A percentile compares a stretch with the other conserved stretches of the same genome.
Conservation (phyloP, 2,113 vertebrate species). For the Notothenia coriiceps region DNA sequence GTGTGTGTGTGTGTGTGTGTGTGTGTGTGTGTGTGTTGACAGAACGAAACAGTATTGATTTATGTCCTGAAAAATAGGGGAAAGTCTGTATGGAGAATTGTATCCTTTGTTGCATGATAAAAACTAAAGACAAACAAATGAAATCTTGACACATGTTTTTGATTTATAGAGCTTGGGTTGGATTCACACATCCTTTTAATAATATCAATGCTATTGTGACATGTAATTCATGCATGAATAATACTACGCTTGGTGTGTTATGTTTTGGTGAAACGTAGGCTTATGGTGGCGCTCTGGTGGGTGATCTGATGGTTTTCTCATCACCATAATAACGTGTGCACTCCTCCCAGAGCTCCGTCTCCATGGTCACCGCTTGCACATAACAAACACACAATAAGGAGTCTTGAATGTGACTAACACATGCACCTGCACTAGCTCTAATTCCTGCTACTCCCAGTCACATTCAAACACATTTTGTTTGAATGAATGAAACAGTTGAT, state of each 20-base stretch:
- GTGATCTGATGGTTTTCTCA: conserved; percentile 55
- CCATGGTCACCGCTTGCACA: conserved; percentile 76
- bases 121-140: conserved; percentile 33
- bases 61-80: conserved; percentile 58
- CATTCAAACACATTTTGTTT: conserved; percentile 37
- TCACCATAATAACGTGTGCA: conserved; percentile 62
- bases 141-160: conserved; percentile 14
- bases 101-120: conserved; percentile 19
- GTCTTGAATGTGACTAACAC: conserved; percentile 56
- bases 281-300: conserved; percentile 19
- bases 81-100: conserved; percentile 10
- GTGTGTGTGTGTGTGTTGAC: conserved; percentile 49
- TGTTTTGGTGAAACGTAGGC: conserved; percentile 26
- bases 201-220: not conserved
- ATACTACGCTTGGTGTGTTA: conserved; percentile 20
- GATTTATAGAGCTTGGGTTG: conserved; percentile 31
- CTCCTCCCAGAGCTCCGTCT: conserved; percentile 70
- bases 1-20: conserved; percentile 31
- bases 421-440: conserved; percentile 59
- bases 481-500: conserved; percentile 68
- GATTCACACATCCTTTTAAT: conserved; percentile 5
- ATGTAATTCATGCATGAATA: conserved; percentile 13
- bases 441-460: conserved; percentile 39
- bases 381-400: conserved; percentile 72
- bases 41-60: conserved; percentile 69